Conservation (phyloP, 2,888 invertebrate species). For the Silvanus unidentatus region DNA sequence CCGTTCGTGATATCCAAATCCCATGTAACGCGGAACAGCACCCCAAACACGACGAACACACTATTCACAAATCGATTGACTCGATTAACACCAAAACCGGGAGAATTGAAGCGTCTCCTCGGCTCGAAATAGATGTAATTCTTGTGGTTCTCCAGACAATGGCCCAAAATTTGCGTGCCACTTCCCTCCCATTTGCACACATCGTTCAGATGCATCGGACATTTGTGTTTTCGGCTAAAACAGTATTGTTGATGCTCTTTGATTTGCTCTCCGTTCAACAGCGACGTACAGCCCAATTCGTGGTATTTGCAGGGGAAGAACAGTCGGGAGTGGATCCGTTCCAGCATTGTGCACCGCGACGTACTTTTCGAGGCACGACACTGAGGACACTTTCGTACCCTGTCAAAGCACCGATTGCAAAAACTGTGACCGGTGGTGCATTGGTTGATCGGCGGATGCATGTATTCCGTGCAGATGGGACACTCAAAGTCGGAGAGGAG, state of each 20-base stretch:
- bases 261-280: slow-evolving; percentile 18
- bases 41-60: slow-evolving; percentile 7
- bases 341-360: slow-evolving; percentile 10
- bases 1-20: slow-evolving; percentile 23
- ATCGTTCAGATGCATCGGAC: slow-evolving; percentile 19
- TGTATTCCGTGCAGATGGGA: slow-evolving; percentile 14
- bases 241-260: slow-evolving; percentile 23
- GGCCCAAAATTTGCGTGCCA: slow-evolving; percentile 16
- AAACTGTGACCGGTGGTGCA: slow-evolving; percentile 15
- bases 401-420: slow-evolving; percentile 16
- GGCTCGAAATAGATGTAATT: background rate
- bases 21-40: slow-evolving; percentile 26
- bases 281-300: slow-evolving; percentile 19
- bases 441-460: slow-evolving; percentile 15
- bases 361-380: slow-evolving; percentile 16
- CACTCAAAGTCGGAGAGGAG: slow-evolving; percentile 11
- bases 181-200: slow-evolving; percentile 23
- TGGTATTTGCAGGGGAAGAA: slow-evolving; percentile 23
- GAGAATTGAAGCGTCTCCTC: background rate
- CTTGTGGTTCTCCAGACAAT: slow-evolving; percentile 21
- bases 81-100: background rate
- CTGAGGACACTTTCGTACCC: slow-evolving; percentile 16
- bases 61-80: background rate
- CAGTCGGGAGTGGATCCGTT: slow-evolving; percentile 12
- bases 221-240: slow-evolving; percentile 14